Conservation (phyloP, 1,140 invertebrate species). For the Orius insidiosus region DNA sequence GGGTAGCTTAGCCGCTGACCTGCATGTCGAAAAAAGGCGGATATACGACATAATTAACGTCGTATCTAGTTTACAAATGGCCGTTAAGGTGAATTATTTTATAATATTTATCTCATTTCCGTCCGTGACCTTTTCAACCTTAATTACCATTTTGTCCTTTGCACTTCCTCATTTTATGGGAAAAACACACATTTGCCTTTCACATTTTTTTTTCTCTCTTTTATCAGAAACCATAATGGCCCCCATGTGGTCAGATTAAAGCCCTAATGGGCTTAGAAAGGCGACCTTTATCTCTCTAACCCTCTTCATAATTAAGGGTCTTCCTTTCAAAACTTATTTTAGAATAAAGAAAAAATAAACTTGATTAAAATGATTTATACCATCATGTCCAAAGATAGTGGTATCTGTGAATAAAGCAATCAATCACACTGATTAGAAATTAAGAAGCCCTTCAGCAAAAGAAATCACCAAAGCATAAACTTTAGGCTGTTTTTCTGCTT, state of each 20-base stretch:
- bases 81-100: slow-evolving; percentile 30
- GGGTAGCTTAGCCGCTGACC: slow-evolving; percentile 31
- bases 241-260: slow-evolving; percentile 20
- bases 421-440: slow-evolving; percentile 17
- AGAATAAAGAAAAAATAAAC: no score
- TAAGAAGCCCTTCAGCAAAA: no score
- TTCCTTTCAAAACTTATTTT: no score
- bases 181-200: no score
- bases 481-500: no score
- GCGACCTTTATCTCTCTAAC: slow-evolving; percentile 18
- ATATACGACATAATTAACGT: slow-evolving; percentile 67
- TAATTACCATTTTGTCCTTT: no score
- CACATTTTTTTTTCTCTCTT: slow-evolving; percentile 12
- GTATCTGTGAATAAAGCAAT: slow-evolving; percentile 19
- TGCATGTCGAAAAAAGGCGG: slow-evolving; percentile 44
- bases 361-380: no score
- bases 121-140: slow-evolving; percentile 6
- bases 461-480: no score
- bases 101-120: not conserved
- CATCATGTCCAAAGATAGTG: slow-evolving; percentile 15
- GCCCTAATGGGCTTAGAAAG: no score
- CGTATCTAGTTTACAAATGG: slow-evolving; percentile 50
- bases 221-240: no score
- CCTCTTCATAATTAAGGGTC: no score
- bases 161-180: no score